A percentile compares a stretch with the other conserved stretches of the same genome.
Evolutionary conservation across 1,140 invertebrate species (phyloP).

Genomic region (Anastatus disparis): DNA sequence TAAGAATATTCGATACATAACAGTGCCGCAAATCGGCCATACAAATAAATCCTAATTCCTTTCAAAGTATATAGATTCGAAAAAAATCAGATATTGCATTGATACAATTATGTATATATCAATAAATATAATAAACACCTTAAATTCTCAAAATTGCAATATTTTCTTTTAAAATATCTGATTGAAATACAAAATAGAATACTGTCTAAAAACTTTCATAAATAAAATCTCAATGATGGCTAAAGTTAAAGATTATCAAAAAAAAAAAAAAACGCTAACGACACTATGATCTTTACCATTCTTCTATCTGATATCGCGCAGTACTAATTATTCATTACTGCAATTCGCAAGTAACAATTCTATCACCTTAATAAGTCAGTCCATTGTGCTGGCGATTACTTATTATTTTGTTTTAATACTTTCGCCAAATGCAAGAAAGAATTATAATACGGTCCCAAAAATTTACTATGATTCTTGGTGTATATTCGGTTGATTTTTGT

Average conservation of each 20-base stretch:
- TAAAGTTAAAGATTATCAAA: conserved; percentile 33
- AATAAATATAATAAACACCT: conserved; percentile 35
- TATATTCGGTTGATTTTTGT: conserved; percentile 30
- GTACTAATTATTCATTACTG: conserved; percentile 34
- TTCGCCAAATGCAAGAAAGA: conserved; percentile 32
- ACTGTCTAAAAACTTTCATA: conserved; percentile 31
- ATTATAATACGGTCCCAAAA: conserved; percentile 34
- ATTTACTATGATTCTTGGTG: conserved; percentile 28
- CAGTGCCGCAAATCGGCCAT: conserved; percentile 29
- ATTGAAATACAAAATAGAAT: conserved; percentile 34
- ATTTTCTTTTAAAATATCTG: conserved; percentile 4
- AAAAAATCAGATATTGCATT: conserved; percentile 33
- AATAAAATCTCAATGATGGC: conserved; percentile 40
- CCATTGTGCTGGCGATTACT: conserved; percentile 35
- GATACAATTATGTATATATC: conserved; percentile 33
- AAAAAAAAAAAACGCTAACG: conserved; percentile 16
- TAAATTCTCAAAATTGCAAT: conserved; percentile 8
- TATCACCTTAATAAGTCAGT: conserved; percentile 39
- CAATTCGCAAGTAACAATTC: conserved; percentile 31
- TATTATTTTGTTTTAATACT: neutral
- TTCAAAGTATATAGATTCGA: conserved; percentile 13
- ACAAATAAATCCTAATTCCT: conserved; percentile 37
- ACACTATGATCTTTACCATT: conserved; percentile 30
- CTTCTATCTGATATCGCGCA: conserved; percentile 24
- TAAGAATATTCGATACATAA: conserved; percentile 42